Percentiles rank a stretch among this genome's conserved stretches.
Conservation (phyloP, 2,797 vertebrate species). For the Paratrypauchen microcephalus region DNA sequence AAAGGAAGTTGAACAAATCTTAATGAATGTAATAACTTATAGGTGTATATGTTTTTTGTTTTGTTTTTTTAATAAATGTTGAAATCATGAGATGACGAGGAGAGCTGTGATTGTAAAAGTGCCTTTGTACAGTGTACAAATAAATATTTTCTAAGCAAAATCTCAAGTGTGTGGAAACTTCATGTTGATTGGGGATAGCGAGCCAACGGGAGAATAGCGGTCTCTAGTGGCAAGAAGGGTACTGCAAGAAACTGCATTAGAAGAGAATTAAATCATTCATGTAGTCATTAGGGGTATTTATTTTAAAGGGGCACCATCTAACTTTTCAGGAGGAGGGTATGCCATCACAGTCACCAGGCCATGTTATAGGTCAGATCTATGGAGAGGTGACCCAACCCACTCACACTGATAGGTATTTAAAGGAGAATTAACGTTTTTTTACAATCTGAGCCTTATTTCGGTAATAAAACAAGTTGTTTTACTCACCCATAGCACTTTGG, state of each 20-base stretch:
- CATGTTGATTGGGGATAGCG: background rate
- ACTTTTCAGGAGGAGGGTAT: background rate
- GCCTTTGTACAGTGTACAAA: slow-evolving; percentile 77
- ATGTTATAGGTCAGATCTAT: no score
- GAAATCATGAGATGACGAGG: slow-evolving; percentile 37
- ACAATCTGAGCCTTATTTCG: no score
- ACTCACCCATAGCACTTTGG: no score
- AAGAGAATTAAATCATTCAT: no score
- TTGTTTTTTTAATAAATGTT: slow-evolving; percentile 23
- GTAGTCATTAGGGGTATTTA: no score
- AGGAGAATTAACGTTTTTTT: no score
- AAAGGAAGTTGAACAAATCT: slow-evolving; percentile 2
- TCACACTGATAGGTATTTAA: no score
- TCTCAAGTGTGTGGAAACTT: background rate
- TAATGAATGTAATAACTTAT: slow-evolving; percentile 20
- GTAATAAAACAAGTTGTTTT: no score
- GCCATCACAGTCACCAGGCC: background rate
- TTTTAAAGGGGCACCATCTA: background rate
- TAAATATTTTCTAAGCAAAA: slow-evolving; percentile 75
- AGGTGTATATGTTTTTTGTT: slow-evolving; percentile 23
- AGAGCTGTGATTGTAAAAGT: slow-evolving; percentile 49
- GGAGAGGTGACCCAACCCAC: no score
- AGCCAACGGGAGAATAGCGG: background rate
- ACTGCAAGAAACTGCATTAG: background rate
- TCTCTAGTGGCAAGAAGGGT: slow-evolving; percentile 4